Evolutionary conservation across 2,888 invertebrate genomes (phyloP).

Genomic region (Troides oblongomaculatus): DNA sequence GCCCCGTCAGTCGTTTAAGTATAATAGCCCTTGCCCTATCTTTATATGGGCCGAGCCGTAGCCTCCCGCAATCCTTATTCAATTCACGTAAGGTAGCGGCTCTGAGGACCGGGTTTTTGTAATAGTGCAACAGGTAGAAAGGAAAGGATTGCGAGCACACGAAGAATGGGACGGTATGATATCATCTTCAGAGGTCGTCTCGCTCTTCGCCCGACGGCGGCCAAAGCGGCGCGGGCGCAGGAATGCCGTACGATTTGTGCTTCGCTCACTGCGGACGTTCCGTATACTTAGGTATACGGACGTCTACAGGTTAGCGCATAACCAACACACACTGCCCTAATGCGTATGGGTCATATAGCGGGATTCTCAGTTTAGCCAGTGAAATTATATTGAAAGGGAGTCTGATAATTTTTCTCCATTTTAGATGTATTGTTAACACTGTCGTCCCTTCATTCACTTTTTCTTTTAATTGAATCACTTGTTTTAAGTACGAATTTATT

Average conservation of each 20-base stretch:
- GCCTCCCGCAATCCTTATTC: slow-evolving; percentile 77
- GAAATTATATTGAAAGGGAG: slow-evolving; percentile 80
- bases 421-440: slow-evolving; percentile 38
- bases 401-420: slow-evolving; percentile 73
- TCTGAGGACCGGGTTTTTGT: slow-evolving; percentile 79
- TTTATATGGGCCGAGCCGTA: slow-evolving; percentile 79
- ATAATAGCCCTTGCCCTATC: slow-evolving; percentile 76
- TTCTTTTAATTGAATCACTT: background rate
- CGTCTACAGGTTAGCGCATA: slow-evolving; percentile 60
- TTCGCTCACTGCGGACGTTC: slow-evolving; percentile 66
- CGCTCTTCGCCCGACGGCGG: slow-evolving; percentile 47
- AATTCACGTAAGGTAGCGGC: slow-evolving; percentile 80
- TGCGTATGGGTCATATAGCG: slow-evolving; percentile 79
- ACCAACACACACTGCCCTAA: slow-evolving; percentile 79
- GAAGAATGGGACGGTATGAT: slow-evolving; percentile 59
- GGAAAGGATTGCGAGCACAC: slow-evolving; percentile 75
- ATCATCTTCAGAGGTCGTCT: slow-evolving; percentile 50
- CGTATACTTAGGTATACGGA: slow-evolving; percentile 54
- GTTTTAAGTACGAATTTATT: no score
- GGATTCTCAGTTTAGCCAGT: slow-evolving; percentile 77
- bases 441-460: slow-evolving; percentile 24
- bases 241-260: slow-evolving; percentile 80
- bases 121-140: slow-evolving; percentile 80
- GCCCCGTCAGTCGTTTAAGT: slow-evolving; percentile 52
- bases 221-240: slow-evolving; percentile 54